A percentile compares a stretch with the other conserved stretches of the same genome.
These are phyloP conservation scores for Microplitis mediator DNA, from an alignment of 1,140 invertebrate species.

Conservation along the genomic window DNA sequence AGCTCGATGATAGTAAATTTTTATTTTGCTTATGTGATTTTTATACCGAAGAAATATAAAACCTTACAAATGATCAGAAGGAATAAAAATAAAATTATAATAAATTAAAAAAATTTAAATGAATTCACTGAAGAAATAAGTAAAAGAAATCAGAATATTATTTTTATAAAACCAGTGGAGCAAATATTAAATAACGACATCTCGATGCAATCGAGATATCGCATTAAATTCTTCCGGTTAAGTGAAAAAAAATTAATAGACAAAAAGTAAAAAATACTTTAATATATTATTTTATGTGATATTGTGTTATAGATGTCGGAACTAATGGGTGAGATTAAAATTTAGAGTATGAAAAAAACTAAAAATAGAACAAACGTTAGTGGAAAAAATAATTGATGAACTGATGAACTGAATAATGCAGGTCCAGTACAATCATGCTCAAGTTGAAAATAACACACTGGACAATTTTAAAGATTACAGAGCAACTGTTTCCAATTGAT, in stretches of 20 bases:
- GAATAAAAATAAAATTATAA: no score
- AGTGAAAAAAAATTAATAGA: neutral
- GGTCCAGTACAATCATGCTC: slow-evolving; percentile 19
- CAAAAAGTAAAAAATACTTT: neutral
- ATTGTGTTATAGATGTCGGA: neutral
- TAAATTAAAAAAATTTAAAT: neutral
- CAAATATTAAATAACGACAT: neutral
- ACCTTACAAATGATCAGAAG: no score
- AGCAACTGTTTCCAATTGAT: slow-evolving; percentile 44
- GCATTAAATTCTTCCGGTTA: slow-evolving; percentile 14
- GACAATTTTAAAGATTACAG: slow-evolving; percentile 47
- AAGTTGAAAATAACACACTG: slow-evolving; percentile 41
- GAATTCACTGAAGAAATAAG: neutral
- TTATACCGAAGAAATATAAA: no score
- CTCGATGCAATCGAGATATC: neutral
- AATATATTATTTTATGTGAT: no score
- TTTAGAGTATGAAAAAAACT: neutral
- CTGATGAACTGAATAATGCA: neutral
- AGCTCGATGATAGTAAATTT: no score
- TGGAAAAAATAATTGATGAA: neutral
- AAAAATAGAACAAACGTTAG: neutral
- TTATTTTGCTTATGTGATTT: no score
- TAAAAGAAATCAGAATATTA: neutral
- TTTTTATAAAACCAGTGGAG: neutral
- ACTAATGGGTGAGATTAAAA: neutral